Conservation (phyloP, 2,888 invertebrate genomes). For the Stratiomys singularior region DNA sequence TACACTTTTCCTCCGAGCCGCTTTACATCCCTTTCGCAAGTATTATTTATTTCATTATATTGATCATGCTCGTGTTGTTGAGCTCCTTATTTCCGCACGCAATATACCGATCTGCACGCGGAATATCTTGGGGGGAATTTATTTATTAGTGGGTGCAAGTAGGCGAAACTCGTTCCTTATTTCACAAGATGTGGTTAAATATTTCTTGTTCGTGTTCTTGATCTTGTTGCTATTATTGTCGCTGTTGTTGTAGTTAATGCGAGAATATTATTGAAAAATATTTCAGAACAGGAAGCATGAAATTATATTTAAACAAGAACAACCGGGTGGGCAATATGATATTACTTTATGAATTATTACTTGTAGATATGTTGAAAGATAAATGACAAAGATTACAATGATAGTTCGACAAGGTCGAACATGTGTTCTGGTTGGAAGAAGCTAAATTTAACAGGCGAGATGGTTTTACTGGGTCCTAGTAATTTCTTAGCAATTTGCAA, state of each 20-base stretch:
- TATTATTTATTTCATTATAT: background rate
- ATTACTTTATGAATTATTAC: background rate
- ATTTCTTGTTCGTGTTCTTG: too few species aligned
- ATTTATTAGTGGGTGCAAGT: slow-evolving; percentile 27
- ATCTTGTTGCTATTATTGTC: background rate
- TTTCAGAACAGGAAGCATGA: slow-evolving; percentile 17
- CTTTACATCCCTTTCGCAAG: background rate
- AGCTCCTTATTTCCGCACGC: background rate
- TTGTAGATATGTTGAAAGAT: background rate
- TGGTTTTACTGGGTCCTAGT: too few species aligned
- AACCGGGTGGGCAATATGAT: background rate
- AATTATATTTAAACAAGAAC: background rate
- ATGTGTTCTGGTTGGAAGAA: background rate
- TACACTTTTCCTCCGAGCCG: background rate
- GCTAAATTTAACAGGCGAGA: too few species aligned
- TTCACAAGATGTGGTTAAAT: background rate
- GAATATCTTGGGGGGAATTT: slow-evolving; percentile 10
- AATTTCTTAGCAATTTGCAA: too few species aligned
- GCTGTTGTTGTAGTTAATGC: background rate
- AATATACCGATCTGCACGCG: background rate
- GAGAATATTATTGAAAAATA: slow-evolving; percentile 20
- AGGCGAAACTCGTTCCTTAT: slow-evolving; percentile 27
- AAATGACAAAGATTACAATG: too few species aligned
- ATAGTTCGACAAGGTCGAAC: background rate
- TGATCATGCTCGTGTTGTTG: too few species aligned